Conservation (phyloP, 1,140 invertebrate species). For the Protaetia brevitarsis region DNA sequence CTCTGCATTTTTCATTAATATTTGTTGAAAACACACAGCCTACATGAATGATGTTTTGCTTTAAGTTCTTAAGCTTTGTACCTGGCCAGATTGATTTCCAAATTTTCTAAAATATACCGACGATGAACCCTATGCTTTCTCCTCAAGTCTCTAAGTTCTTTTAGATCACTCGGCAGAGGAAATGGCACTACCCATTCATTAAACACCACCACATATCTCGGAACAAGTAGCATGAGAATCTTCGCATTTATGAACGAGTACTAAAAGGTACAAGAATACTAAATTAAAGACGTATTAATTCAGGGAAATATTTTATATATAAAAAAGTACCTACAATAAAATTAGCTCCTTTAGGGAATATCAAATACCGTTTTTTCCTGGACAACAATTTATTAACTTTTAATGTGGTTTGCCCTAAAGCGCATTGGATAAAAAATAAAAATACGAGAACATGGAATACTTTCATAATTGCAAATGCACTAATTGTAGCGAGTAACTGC, state of each 20-base stretch:
- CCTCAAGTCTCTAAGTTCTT: background rate
- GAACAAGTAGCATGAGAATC: constrained; percentile 35
- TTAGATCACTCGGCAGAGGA: constrained; percentile 32
- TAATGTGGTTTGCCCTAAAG: background rate
- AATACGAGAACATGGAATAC: too few relatives aligned
- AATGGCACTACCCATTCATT: constrained; percentile 40
- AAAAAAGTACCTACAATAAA: constrained; percentile 38
- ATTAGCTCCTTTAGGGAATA: constrained; percentile 39
- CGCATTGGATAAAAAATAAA: background rate
- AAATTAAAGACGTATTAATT: too few relatives aligned
- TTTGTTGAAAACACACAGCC: too few relatives aligned
- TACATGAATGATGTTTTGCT: too few relatives aligned
- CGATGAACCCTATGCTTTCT: background rate
- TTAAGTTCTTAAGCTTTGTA: background rate
- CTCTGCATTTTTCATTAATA: too few relatives aligned
- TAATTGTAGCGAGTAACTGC: too few relatives aligned
- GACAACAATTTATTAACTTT: constrained; percentile 32
- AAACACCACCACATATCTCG: constrained; percentile 34
- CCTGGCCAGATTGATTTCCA: background rate
- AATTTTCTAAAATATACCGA: background rate
- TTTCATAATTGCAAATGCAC: too few relatives aligned
- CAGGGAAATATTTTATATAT: too few relatives aligned
- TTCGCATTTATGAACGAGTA: constrained; percentile 10
- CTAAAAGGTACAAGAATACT: background rate
- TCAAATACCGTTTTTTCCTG: constrained; percentile 34